Evolutionary conservation across 2,888 invertebrate species (phyloP), one percentile per base, ranked within the genome.

Genomic region (Coleophora flavipennella): DNA sequence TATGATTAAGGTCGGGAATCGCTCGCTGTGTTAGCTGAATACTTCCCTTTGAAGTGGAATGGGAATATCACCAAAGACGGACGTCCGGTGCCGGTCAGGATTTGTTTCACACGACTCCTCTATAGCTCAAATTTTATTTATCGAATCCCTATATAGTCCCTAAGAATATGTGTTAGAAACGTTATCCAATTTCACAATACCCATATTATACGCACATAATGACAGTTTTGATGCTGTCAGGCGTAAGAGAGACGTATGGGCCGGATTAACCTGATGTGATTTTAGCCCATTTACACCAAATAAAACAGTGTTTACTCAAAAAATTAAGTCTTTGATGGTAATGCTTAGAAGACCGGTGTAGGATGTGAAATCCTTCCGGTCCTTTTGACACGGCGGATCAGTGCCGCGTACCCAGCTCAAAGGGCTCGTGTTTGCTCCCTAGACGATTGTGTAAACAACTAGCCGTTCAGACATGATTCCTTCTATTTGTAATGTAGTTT

Each of bases 21-120:
- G 67, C 60, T 59, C 66, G 65, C 43, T 41, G 48, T 49, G 51
- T 38, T 41, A 59, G 58, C 60, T 63, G 50, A 57, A 63, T 66
- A 63, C 62, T 58, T 76, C 75, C 72, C 78, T 83, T 83, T 83
- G 83, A 83, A 71, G 83, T 83, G 62, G 75, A 75, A 80, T 75
- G 75, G 80, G 81, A 81, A 83, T 79, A 81, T 80, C 77, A 76
- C 75, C 79, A 76, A 80, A 83, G 83, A 79, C 84, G 84, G 84
- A 84, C 72, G 83, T 84, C 84, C 84, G 84, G 78, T 81, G 74
- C 83, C 83, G 84, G 84, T 81, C 80, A 81, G 83, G 81, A 81
- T 81, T 83, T 75, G 74, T 80, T 81, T 80, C 81, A 80, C 79
- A 78, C 77, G 76, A 43, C 9, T 13, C 9, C 9, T 13, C 12